Percentiles rank a stretch among this genome's conserved stretches.
These are phyloP conservation scores for Xestia ashworthii DNA, from an alignment of 2,888 invertebrate species.

Conservation along the genomic window DNA sequence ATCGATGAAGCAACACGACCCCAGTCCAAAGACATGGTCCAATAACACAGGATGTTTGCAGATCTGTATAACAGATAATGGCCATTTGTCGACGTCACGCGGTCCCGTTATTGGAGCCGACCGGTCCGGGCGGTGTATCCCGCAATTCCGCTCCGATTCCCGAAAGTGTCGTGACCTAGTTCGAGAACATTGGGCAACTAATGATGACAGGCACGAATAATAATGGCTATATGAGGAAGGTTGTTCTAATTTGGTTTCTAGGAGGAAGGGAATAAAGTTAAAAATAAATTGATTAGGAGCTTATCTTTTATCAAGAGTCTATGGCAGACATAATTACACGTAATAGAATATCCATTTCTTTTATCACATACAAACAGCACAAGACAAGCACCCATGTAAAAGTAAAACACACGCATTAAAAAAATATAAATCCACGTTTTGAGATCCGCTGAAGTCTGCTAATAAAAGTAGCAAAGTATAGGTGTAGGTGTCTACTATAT, in stretches of 20 bases:
- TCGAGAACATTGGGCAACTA: slow-evolving; percentile 37
- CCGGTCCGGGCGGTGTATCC: slow-evolving; percentile 4
- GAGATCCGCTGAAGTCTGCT: not conserved
- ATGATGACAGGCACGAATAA: slow-evolving; percentile 37
- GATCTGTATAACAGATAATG: slow-evolving; percentile 38
- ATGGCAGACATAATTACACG: not conserved
- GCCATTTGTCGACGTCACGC: slow-evolving; percentile 47
- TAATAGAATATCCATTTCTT: not conserved
- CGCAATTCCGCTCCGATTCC: slow-evolving; percentile 9
- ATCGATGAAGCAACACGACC: slow-evolving; percentile 23
- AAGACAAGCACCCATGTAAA: not conserved
- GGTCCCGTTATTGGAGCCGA: slow-evolving; percentile 37
- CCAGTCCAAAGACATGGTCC: not conserved
- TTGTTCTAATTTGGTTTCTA: not conserved
- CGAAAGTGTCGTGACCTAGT: slow-evolving; percentile 49
- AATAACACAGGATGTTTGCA: slow-evolving; percentile 13
- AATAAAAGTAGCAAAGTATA: not conserved
- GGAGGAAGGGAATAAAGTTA: not conserved
- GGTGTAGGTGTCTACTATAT: not conserved
- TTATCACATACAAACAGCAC: not conserved
- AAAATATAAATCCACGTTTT: not conserved
- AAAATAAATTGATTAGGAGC: not conserved
- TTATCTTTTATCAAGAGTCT: not conserved
- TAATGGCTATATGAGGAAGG: slow-evolving; percentile 10
- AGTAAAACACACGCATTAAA: not conserved